These are phyloP conservation scores for Platycheirus rosarum DNA, from an alignment of 2,888 invertebrate genomes.

Conservation along the genomic window DNA sequence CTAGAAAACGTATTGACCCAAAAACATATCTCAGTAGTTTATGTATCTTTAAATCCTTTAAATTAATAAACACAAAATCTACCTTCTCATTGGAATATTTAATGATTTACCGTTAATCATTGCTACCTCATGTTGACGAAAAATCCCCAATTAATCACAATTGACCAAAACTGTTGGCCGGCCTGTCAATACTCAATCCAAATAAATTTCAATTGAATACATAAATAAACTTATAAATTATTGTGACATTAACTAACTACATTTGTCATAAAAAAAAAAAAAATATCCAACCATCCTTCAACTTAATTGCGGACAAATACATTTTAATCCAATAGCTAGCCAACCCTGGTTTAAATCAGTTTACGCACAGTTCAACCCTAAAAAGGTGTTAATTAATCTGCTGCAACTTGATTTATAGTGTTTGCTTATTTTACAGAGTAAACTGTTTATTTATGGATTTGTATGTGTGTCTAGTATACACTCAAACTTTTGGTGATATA, in stretches of 20 bases:
- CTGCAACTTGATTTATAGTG: constrained; percentile 72
- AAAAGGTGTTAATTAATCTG: constrained; percentile 75
- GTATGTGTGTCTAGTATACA: not conserved
- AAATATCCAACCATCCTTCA: constrained; percentile 47
- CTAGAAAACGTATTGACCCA: no score
- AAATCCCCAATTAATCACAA: constrained; percentile 36
- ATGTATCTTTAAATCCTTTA: not conserved
- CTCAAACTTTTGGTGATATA: constrained; percentile 25
- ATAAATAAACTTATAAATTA: constrained; percentile 67
- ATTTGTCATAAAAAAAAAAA: constrained; percentile 47
- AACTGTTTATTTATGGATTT: constrained; percentile 41
- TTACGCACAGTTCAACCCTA: constrained; percentile 57
- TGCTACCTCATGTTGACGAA: constrained; percentile 2
- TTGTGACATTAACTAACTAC: constrained; percentile 71
- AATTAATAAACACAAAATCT: not conserved
- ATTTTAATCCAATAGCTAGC: constrained; percentile 59
- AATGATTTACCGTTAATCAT: not conserved
- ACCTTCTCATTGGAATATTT: not conserved
- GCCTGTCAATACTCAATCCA: constrained; percentile 58
- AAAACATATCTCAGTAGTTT: no score
- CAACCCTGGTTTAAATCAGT: constrained; percentile 62
- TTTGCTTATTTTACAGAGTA: constrained; percentile 61
- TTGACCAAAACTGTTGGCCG: constrained; percentile 43
- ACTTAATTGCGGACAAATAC: constrained; percentile 65
- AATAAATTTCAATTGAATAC: constrained; percentile 66